Percentiles rank a stretch among this genome's conserved stretches.
phyloP scores from a whole-genome alignment of 2,113 vertebrate species.

The Climacteris rufus region DNA sequence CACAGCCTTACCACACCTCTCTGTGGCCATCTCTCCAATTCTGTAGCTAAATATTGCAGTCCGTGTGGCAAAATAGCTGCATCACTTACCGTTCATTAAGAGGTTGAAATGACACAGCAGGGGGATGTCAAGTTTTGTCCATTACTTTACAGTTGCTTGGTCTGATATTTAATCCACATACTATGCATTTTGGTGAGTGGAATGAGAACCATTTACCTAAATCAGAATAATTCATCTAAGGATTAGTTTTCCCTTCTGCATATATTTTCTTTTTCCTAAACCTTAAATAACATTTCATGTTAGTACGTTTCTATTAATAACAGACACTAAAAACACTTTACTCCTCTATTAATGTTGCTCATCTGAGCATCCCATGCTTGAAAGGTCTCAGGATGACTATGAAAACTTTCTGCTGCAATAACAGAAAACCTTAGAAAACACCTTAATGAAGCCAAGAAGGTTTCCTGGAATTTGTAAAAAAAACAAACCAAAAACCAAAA shows the following conservation, averaged over 20 bases:
- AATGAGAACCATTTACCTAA: not conserved
- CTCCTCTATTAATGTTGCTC: not conserved
- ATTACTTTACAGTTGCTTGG: not conserved
- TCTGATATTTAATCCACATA: not conserved
- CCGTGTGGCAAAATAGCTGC: not conserved
- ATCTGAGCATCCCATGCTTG: not conserved
- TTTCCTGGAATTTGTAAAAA: not conserved
- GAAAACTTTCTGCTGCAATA: not conserved
- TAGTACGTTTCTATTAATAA: not conserved
- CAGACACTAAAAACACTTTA: not conserved
- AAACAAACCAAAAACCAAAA: no score
- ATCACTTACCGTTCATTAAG: not conserved
- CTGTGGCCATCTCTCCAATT: not conserved
- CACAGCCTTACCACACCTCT: not conserved
- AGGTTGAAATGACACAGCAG: not conserved
- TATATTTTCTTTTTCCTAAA: not conserved
- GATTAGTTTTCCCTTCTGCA: not conserved
- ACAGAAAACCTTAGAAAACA: not conserved
- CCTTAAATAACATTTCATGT: not conserved
- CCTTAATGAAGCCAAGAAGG: not conserved
- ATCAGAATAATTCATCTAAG: not conserved
- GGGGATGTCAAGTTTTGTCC: not conserved
- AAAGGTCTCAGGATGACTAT: not conserved
- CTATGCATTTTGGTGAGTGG: not conserved
- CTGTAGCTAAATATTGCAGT: not conserved